These are phyloP conservation scores for Paguma larvata DNA, from an alignment of 2,797 vertebrate genomes.

Conservation along the genomic window DNA sequence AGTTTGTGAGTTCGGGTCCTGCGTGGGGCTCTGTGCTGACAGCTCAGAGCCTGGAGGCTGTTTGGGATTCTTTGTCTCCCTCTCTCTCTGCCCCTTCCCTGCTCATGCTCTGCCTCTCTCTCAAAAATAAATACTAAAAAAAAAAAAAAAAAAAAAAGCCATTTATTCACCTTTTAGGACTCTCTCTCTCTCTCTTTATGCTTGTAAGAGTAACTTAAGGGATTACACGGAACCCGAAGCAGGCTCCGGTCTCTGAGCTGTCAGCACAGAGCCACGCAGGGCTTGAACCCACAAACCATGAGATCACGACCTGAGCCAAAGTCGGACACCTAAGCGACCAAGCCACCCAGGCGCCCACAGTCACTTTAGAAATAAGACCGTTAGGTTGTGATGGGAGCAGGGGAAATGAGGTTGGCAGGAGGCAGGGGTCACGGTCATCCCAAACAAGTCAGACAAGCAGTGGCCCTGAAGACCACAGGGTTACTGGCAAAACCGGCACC, in stretches of 20 bases:
- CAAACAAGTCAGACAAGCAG: neutral
- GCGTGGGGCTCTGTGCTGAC: neutral
- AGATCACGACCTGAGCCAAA: no score
- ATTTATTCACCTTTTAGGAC: neutral
- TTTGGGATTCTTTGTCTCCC: neutral
- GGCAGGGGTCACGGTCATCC: neutral
- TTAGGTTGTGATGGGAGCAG: neutral
- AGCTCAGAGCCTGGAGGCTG: no score
- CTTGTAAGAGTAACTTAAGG: neutral
- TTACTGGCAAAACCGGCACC: neutral
- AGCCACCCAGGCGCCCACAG: no score
- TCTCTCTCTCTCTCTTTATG: neutral
- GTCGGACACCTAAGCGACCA: no score
- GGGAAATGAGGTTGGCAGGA: neutral
- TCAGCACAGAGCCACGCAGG: no score
- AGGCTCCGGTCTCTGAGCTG: no score
- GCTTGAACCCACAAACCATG: no score
- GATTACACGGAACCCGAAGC: no score
- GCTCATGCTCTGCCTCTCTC: no score
- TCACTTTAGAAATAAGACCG: neutral
- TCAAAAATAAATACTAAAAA: neutral
- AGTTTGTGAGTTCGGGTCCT: neutral
- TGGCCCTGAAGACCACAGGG: neutral
- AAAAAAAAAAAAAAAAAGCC: neutral
- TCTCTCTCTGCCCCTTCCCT: neutral